These are phyloP conservation scores for Doris montereyensis DNA, from an alignment of 2,888 invertebrate species.

Conservation along the genomic window DNA sequence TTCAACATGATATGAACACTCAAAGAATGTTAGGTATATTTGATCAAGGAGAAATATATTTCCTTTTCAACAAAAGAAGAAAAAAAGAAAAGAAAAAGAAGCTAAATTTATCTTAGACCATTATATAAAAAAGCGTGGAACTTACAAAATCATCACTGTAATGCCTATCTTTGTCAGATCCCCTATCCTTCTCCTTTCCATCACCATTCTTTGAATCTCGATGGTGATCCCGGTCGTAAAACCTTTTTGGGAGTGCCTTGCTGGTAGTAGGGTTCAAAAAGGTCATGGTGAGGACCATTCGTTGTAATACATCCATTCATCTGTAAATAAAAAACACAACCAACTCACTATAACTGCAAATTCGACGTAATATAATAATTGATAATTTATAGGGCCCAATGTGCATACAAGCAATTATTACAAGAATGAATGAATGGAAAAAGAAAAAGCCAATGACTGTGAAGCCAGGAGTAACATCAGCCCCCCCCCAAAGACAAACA, in stretches of 20 bases:
- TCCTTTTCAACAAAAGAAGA: neutral
- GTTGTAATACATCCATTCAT: conserved; percentile 51
- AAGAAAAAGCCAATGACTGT: too few relatives aligned
- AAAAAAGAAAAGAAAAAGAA: neutral
- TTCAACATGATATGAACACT: too few relatives aligned
- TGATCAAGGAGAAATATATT: neutral
- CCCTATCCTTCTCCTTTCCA: conserved; percentile 44
- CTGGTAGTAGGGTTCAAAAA: conserved; percentile 43
- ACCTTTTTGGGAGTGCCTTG: conserved; percentile 42
- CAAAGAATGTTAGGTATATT: too few relatives aligned
- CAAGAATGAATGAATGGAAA: too few relatives aligned
- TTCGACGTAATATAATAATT: too few relatives aligned
- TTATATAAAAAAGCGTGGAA: conserved; percentile 11
- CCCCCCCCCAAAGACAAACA: too few relatives aligned
- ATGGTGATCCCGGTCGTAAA: conserved; percentile 45
- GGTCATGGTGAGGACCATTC: conserved; percentile 49
- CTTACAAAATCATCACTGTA: conserved; percentile 57
- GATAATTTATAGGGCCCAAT: too few relatives aligned
- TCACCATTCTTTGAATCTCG: conserved; percentile 35
- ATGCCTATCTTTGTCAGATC: conserved; percentile 42
- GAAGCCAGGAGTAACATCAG: too few relatives aligned
- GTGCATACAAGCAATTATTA: too few relatives aligned
- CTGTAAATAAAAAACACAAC: conserved; percentile 41
- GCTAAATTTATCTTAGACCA: neutral
- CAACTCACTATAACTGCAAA: too few relatives aligned